Conservation (phyloP, 2,888 invertebrate species). For the Himalopsyche anomala region DNA sequence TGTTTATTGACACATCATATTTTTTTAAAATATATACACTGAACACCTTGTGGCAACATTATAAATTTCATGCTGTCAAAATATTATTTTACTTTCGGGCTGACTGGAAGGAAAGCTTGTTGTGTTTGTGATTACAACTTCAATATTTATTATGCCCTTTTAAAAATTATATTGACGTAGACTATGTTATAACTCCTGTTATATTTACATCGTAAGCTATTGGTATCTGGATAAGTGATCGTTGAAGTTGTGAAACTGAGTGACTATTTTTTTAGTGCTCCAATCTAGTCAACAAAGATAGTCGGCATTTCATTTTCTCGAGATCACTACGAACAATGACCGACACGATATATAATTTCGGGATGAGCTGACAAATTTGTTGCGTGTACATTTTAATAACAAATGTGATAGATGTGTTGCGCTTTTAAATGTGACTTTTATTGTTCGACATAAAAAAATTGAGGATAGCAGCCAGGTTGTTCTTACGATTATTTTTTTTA, state of each 20-base stretch:
- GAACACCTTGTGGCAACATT: neutral
- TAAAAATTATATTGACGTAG: too few species aligned
- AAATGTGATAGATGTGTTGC: neutral
- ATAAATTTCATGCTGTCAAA: constrained; percentile 24
- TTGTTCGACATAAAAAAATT: neutral
- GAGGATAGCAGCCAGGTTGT: neutral
- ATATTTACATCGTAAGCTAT: neutral
- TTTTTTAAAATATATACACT: too few species aligned
- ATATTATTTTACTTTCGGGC: constrained; percentile 30
- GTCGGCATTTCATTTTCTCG: constrained; percentile 10
- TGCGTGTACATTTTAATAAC: neutral
- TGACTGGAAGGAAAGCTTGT: neutral
- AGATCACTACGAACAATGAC: neutral
- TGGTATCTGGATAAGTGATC: neutral
- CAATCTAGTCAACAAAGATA: constrained; percentile 19
- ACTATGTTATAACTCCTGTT: neutral
- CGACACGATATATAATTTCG: neutral
- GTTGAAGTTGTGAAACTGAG: neutral
- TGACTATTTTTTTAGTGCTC: neutral
- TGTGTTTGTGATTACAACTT: neutral
- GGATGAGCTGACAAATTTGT: neutral
- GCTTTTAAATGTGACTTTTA: neutral
- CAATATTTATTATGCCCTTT: neutral
- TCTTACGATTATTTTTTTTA: neutral
- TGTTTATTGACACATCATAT: too few species aligned